A percentile compares a stretch with the other conserved stretches of the same genome.
These are phyloP conservation scores for Drosophila ficusphila DNA, from an alignment of 1,140 invertebrate genomes.

Conservation along the genomic window DNA sequence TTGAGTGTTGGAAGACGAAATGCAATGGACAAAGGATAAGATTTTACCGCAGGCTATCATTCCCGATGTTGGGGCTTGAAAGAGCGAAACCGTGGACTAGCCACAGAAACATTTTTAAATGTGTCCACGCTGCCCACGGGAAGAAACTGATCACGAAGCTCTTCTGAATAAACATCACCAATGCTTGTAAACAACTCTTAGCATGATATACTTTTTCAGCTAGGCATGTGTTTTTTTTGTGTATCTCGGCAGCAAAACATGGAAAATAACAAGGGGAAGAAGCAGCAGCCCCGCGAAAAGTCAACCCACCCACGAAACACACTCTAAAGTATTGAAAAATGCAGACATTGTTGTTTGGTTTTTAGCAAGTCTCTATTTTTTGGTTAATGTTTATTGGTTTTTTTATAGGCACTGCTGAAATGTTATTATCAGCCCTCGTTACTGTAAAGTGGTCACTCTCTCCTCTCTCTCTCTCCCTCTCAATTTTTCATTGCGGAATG, in stretches of 20 bases:
- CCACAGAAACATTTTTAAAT: too few species aligned
- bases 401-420: conserved; percentile 32
- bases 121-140: too few species aligned
- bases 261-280: conserved; percentile 36
- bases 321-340: conserved; percentile 56
- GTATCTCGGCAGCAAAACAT: conserved; percentile 22
- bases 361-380: conserved; percentile 44
- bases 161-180: too few species aligned
- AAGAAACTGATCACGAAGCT: too few species aligned
- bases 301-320: conserved; percentile 56
- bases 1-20: conserved; percentile 1
- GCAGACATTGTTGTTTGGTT: conserved; percentile 31
- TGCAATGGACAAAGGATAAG: not conserved
- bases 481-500: conserved; percentile 40
- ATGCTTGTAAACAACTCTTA: not conserved
- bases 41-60: too few species aligned
- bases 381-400: conserved; percentile 43
- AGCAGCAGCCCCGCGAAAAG: conserved; percentile 44
- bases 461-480: conserved; percentile 10
- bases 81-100: too few species aligned
- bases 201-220: not conserved
- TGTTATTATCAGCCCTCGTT: conserved; percentile 34
- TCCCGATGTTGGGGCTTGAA: too few species aligned
- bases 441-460: conserved; percentile 13
- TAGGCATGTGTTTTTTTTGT: conserved; percentile 17